A percentile compares a stretch with the other conserved stretches of the same genome.
Conservation (phyloP, 1,140 invertebrate genomes). For the Nixonia krombeini region DNA sequence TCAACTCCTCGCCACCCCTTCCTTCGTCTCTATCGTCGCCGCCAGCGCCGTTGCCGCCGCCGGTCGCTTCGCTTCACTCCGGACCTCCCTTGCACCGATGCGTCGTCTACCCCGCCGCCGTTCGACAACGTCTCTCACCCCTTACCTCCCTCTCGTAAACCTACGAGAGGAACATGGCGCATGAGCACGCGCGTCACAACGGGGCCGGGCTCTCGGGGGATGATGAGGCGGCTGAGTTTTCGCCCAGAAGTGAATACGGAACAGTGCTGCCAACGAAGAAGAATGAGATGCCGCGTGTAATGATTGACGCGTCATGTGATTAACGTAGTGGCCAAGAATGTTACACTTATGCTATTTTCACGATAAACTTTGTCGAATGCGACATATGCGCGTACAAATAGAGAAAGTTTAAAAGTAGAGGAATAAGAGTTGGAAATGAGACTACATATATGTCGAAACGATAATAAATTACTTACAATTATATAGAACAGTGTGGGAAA, state of each 20-base stretch:
- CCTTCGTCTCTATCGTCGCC: constrained; percentile 13
- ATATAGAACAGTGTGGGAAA: neutral
- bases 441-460: no score
- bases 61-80: no score
- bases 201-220: constrained; percentile 39
- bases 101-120: constrained; percentile 7
- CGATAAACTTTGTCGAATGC: neutral
- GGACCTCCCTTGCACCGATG: neutral
- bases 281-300: neutral
- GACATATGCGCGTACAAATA: neutral
- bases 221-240: constrained; percentile 15
- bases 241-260: constrained; percentile 24
- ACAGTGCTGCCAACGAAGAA: constrained; percentile 40
- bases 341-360: neutral
- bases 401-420: neutral
- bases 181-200: constrained; percentile 41
- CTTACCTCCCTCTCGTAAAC: constrained; percentile 2
- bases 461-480: no score
- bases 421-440: no score
- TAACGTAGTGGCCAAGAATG: neutral
- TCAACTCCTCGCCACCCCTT: constrained; percentile 1
- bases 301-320: constrained; percentile 2
- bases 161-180: constrained; percentile 46
- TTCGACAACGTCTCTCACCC: constrained; percentile 5
- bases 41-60: constrained; percentile 11